phyloP scores from a whole-genome alignment of 92 coral and sea anemone species.

The Epizoanthus stellaris region DNA sequence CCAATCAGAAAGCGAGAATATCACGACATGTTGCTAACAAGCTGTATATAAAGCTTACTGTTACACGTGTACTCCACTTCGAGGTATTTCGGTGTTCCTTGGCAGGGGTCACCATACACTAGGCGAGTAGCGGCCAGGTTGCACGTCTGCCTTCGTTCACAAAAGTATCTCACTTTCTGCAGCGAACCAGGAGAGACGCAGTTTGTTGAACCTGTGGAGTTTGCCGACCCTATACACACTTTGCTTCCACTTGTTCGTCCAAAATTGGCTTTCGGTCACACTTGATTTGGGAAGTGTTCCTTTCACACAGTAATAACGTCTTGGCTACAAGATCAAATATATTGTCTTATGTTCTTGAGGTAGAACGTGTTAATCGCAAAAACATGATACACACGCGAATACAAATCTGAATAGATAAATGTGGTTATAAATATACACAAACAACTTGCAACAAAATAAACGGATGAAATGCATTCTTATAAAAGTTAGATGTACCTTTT shows the following conservation, averaged over 20 bases:
- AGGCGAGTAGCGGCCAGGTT: slow-evolving; percentile 14
- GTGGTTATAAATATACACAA: too few species aligned
- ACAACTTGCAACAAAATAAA: too few species aligned
- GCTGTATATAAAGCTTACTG: slow-evolving; percentile 11
- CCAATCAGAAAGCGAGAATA: too few species aligned
- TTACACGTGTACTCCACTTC: slow-evolving; percentile 34
- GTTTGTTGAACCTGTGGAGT: slow-evolving; percentile 15
- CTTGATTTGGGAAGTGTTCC: not conserved
- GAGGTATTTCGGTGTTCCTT: slow-evolving; percentile 20
- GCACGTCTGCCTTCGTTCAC: slow-evolving; percentile 19
- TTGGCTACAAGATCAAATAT: not conserved
- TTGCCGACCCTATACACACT: slow-evolving; percentile 9
- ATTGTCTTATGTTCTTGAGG: not conserved
- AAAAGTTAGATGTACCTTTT: too few species aligned
- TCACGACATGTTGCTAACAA: too few species aligned
- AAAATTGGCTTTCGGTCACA: slow-evolving; percentile 26
- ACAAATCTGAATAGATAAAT: too few species aligned
- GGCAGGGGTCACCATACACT: slow-evolving; percentile 28
- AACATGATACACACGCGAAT: too few species aligned
- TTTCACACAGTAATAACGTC: slow-evolving; percentile 15
- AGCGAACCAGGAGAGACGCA: slow-evolving; percentile 22
- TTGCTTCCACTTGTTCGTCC: slow-evolving; percentile 8
- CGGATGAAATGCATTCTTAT: too few species aligned
- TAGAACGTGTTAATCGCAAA: too few species aligned
- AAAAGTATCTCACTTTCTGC: slow-evolving; percentile 19